Percentiles rank a stretch among this genome's conserved stretches.
These are phyloP conservation scores for Apus apus DNA, from an alignment of 2,113 vertebrate genomes.

Conservation along the genomic window DNA sequence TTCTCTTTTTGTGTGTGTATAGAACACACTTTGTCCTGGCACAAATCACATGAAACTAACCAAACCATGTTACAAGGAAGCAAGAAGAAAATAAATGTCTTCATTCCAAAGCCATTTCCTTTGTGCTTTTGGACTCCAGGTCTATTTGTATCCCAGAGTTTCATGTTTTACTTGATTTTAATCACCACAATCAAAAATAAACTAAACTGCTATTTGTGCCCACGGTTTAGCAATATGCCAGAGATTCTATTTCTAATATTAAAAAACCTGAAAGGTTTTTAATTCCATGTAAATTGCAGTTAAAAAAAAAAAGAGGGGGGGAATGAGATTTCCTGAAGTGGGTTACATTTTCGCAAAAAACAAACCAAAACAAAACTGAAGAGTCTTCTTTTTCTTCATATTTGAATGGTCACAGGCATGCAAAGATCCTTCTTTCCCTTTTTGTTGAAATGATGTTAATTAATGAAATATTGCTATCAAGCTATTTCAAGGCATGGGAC, in stretches of 20 bases:
- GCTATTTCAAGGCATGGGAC: neutral
- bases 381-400: neutral
- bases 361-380: no score
- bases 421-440: neutral
- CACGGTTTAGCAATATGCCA: neutral
- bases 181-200: neutral
- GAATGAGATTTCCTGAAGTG: neutral
- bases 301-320: neutral
- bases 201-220: neutral
- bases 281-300: neutral
- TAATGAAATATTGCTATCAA: neutral
- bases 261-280: neutral
- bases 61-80: neutral
- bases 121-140: neutral
- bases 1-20: neutral
- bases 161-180: neutral
- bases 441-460: neutral
- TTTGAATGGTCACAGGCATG: neutral
- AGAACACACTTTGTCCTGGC: constrained; percentile 22
- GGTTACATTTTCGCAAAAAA: neutral
- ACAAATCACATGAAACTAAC: constrained; percentile 45
- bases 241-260: neutral
- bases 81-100: constrained; percentile 45
- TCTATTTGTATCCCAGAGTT: neutral
- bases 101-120: constrained; percentile 45